A percentile compares a stretch with the other conserved stretches of the same genome.
Conservation (phyloP, 1,140 invertebrate genomes). For the Scaptomyza hsui region DNA sequence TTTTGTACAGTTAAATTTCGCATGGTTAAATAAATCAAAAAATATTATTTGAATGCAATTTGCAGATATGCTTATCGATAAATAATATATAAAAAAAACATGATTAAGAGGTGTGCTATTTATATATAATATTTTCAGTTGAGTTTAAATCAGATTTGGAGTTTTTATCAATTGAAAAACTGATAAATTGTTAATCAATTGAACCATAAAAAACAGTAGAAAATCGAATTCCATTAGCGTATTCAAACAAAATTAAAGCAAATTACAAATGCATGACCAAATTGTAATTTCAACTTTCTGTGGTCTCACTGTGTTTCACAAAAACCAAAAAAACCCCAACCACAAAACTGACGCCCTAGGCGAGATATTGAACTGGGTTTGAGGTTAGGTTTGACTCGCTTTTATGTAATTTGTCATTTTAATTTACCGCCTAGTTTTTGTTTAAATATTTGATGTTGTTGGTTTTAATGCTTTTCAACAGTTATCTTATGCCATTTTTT, state of each 20-base stretch:
- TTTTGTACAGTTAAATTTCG: background rate
- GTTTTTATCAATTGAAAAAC: background rate
- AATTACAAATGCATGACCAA: constrained; percentile 43
- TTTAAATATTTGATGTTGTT: constrained; percentile 55
- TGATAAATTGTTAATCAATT: constrained; percentile 29
- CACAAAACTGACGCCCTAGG: background rate
- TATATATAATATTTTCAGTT: background rate
- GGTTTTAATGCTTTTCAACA: constrained; percentile 20
- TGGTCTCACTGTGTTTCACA: constrained; percentile 33
- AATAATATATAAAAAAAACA: background rate
- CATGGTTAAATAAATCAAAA: background rate
- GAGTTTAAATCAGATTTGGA: background rate
- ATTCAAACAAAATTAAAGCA: constrained; percentile 53
- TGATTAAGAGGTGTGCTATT: background rate
- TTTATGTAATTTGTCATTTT: constrained; percentile 64
- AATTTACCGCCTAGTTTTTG: constrained; percentile 61
- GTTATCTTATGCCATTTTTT: constrained; percentile 5
- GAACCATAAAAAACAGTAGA: constrained; percentile 46
- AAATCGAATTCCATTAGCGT: constrained; percentile 46
- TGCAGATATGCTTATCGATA: no score
- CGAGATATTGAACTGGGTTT: background rate
- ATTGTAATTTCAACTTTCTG: constrained; percentile 56
- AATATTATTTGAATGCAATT: background rate
- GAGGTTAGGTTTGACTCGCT: background rate
- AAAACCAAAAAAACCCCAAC: background rate